A percentile compares a stretch with the other conserved stretches of the same genome.
Conservation (phyloP, 2,888 invertebrate genomes). For the Lutraria lutraria region DNA sequence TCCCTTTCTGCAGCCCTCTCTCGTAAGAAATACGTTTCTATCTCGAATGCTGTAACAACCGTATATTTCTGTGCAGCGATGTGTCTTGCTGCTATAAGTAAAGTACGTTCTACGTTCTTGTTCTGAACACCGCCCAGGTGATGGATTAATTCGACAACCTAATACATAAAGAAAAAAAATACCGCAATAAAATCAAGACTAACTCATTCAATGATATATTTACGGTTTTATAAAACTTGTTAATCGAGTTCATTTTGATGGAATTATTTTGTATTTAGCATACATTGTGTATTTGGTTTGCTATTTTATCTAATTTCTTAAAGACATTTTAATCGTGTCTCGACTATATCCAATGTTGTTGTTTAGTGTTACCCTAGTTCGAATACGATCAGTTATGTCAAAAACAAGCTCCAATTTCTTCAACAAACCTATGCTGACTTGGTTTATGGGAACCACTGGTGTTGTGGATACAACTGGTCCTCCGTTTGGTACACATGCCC, state of each 20-base stretch:
- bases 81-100: conserved; percentile 47
- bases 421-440: conserved; percentile 28
- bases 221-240: no score
- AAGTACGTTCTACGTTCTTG: conserved; percentile 45
- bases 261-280: no score
- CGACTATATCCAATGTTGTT: no score
- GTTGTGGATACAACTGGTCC: conserved; percentile 27
- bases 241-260: no score
- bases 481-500: conserved; percentile 30
- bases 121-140: conserved; percentile 54
- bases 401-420: no score
- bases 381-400: no score
- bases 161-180: not conserved
- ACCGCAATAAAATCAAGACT: no score
- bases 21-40: conserved; percentile 54
- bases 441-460: conserved; percentile 26
- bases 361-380: no score
- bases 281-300: no score
- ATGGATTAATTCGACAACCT: conserved; percentile 60
- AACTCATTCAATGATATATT: no score
- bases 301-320: no score
- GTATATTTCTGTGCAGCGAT: conserved; percentile 46
- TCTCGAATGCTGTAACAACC: conserved; percentile 61
- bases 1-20: conserved; percentile 38
- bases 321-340: no score